Percentiles rank a stretch among this genome's conserved stretches.
These are phyloP conservation scores for Pampusana beccarii DNA, from an alignment of 2,113 vertebrate genomes.

Conservation along the genomic window DNA sequence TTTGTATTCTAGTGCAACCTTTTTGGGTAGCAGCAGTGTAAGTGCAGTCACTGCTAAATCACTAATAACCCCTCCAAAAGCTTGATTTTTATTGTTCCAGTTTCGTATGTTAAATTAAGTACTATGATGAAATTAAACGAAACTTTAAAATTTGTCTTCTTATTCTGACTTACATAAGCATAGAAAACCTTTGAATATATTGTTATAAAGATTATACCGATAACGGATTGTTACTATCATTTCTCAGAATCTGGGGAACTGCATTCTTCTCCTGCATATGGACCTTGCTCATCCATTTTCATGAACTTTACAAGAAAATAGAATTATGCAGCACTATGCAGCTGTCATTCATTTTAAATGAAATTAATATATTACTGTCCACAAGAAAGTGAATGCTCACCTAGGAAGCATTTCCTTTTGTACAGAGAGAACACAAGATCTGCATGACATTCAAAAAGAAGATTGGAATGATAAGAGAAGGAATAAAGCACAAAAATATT, in stretches of 20 bases:
- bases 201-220: background rate
- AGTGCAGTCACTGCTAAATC: background rate
- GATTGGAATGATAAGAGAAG: background rate
- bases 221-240: background rate
- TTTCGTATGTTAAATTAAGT: background rate
- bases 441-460: background rate
- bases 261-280: background rate
- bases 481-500: background rate
- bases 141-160: background rate
- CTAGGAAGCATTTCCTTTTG: background rate
- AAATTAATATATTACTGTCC: background rate
- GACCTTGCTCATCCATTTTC: constrained; percentile 14
- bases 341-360: constrained; percentile 42
- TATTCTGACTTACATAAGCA: background rate
- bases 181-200: background rate
- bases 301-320: constrained; percentile 10
- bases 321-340: constrained; percentile 4
- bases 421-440: background rate
- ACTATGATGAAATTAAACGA: background rate
- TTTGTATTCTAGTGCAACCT: background rate
- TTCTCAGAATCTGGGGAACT: background rate
- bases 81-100: background rate
- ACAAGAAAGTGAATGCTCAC: background rate
- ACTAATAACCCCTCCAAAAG: background rate
- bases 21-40: background rate